phyloP scores from a whole-genome alignment of 2,888 invertebrate species.

The Erynnis tages region DNA sequence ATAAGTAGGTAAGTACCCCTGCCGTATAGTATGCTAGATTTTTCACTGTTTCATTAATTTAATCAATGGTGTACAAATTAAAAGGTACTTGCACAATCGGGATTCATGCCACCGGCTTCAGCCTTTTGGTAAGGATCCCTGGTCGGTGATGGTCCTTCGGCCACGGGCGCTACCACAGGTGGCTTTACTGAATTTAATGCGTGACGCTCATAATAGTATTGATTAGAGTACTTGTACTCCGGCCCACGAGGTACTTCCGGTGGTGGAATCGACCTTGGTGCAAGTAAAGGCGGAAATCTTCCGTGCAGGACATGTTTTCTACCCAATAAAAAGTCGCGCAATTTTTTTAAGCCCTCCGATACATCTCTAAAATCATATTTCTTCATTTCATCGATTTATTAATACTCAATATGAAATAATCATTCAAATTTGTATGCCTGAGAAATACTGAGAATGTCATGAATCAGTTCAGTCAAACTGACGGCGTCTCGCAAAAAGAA shows the following conservation, averaged over 20 bases:
- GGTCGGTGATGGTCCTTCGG: conserved; percentile 45
- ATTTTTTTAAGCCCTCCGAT: conserved; percentile 44
- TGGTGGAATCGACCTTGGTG: conserved; percentile 57
- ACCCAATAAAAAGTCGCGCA: conserved; percentile 60
- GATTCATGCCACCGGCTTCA: conserved; percentile 39
- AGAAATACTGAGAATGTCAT: too few species aligned
- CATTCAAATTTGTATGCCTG: background rate
- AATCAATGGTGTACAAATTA: background rate
- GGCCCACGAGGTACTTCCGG: conserved; percentile 60
- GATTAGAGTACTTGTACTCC: conserved; percentile 52
- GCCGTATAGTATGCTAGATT: too few species aligned
- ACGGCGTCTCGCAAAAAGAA: too few species aligned
- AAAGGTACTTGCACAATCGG: conserved; percentile 42
- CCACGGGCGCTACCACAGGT: conserved; percentile 63
- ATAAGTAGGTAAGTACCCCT: too few species aligned
- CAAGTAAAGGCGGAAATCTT: conserved; percentile 51
- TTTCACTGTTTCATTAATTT: too few species aligned
- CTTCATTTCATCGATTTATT: conserved; percentile 5
- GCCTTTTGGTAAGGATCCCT: conserved; percentile 39
- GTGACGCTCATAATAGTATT: conserved; percentile 52
- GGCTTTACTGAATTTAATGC: conserved; percentile 55
- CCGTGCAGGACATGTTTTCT: conserved; percentile 51
- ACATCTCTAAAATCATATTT: conserved; percentile 55
- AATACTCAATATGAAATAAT: background rate
- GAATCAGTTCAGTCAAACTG: too few species aligned